Evolutionary conservation across 1,140 invertebrate genomes (phyloP), one percentile per base, ranked within the genome.

Genomic region (Lordiphosa mommai): DNA sequence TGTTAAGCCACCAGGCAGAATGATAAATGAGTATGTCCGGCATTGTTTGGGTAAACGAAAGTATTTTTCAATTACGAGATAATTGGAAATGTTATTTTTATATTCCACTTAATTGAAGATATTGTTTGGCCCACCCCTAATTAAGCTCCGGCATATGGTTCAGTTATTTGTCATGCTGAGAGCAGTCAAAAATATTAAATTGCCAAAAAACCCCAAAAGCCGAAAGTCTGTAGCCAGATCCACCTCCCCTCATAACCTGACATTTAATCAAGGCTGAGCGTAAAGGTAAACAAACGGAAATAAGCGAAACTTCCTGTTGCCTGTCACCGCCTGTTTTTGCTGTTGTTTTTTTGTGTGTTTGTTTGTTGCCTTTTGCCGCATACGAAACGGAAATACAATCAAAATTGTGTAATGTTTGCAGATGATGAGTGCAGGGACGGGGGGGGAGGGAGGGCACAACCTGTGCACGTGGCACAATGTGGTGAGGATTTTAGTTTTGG

Each of bases 231-330:
- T 17, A 2, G 6, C 1, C 20, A 2, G 0, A 5, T 23, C 4
- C 20, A 2, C 20, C 4, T 5, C 20, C 20, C 20, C 44, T 55
- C 48, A 47, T 59, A 41, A 52, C 63, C 64, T 80, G 76, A 80
- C 76, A 84, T 84, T 82, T 82, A 82, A 82, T 82, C 77, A 82
- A 82, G 67, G 77, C 60, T 61, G 67, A 82, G 72, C 72, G 72
- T 66, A 76, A 76, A 76, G 77, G 77, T 84, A 82, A 82, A 82
- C 77, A 82, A 82, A 84, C 77, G 77, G 77, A 82, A 82, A 82
- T 82, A 77, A 82, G 77, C 77, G 77, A 82, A 77, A 82, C 77
- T 82, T 82, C 76, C 76, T 70, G 71, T 84, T 64, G 77, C 53
- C 53, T 67, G 76, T 82, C 64, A 61, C 64, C 55, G 65, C 55